Conservation (phyloP, 1,140 invertebrate species). For the Coelopa frigida region DNA sequence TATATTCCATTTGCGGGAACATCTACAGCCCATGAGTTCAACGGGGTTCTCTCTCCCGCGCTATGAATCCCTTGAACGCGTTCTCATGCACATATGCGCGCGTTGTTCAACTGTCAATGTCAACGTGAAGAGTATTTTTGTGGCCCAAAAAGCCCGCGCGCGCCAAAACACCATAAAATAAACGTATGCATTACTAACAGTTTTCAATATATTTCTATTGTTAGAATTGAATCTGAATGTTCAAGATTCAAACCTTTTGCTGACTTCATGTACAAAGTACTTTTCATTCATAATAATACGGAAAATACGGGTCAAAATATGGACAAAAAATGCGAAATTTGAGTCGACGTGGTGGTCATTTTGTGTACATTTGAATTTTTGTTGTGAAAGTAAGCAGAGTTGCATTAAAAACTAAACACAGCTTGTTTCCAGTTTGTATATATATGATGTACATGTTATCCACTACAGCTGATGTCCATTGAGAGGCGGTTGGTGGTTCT, state of each 20-base stretch:
- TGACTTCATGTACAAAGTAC: neutral
- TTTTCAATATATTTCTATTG: conserved; percentile 21
- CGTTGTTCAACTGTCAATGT: conserved; percentile 12
- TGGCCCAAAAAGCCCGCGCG: conserved; percentile 34
- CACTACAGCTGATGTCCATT: too few relatives aligned
- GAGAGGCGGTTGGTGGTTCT: too few relatives aligned
- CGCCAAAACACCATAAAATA: conserved; percentile 34
- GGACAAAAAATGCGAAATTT: conserved; percentile 24
- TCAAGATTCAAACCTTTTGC: conserved; percentile 19
- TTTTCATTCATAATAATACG: conserved; percentile 22
- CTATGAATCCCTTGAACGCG: too few relatives aligned
- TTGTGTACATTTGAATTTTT: conserved; percentile 24
- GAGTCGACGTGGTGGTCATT: conserved; percentile 16
- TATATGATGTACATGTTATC: too few relatives aligned
- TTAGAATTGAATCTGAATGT: conserved; percentile 28
- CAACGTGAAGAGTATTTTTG: conserved; percentile 8
- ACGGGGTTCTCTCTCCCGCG: conserved; percentile 15
- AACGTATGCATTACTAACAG: conserved; percentile 19
- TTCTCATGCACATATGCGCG: conserved; percentile 9
- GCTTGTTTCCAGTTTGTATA: neutral
- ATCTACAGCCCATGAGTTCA: too few relatives aligned
- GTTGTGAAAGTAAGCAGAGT: conserved; percentile 9
- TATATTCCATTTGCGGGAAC: too few relatives aligned
- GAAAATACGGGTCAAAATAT: conserved; percentile 16
- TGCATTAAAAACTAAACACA: conserved; percentile 2